phyloP scores from a whole-genome alignment of 2,888 invertebrate genomes.

The Macaria notata region DNA sequence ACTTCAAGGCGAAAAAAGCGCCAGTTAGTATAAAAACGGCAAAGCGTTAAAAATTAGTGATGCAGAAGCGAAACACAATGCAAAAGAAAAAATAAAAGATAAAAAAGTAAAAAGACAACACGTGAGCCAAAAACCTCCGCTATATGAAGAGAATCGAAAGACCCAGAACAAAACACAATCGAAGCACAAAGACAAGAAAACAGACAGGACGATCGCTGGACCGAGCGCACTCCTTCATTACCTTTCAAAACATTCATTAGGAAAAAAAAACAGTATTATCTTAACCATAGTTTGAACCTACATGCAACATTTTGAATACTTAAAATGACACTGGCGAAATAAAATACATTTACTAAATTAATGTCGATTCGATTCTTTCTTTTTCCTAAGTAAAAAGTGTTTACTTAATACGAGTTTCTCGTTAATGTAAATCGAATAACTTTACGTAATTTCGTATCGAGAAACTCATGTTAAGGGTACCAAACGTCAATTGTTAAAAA shows the following conservation, averaged over 20 bases:
- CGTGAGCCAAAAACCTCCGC: constrained; percentile 44
- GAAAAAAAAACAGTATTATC: constrained; percentile 4
- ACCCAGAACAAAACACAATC: constrained; percentile 47
- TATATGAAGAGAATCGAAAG: constrained; percentile 51
- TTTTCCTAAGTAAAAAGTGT: too few relatives aligned
- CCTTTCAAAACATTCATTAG: constrained; percentile 51
- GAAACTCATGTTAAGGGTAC: too few relatives aligned
- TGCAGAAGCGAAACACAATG: constrained; percentile 41
- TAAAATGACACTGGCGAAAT: background rate
- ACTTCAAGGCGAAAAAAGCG: constrained; percentile 35
- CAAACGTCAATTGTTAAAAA: too few relatives aligned
- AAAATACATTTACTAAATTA: background rate
- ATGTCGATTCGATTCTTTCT: background rate
- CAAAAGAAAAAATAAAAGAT: constrained; percentile 26
- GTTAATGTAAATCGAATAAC: too few relatives aligned
- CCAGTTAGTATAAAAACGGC: constrained; percentile 29
- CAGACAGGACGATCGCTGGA: constrained; percentile 65
- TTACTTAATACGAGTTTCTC: too few relatives aligned
- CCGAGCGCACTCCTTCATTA: constrained; percentile 46
- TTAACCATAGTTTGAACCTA: background rate
- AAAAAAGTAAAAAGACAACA: constrained; percentile 19
- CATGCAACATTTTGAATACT: background rate
- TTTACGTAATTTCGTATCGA: too few relatives aligned
- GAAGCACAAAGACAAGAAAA: constrained; percentile 44
- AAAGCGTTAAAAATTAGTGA: constrained; percentile 35